Evolutionary conservation across 2,113 vertebrate genomes (phyloP).

Genomic region (Trichomycterus rosablanca): DNA sequence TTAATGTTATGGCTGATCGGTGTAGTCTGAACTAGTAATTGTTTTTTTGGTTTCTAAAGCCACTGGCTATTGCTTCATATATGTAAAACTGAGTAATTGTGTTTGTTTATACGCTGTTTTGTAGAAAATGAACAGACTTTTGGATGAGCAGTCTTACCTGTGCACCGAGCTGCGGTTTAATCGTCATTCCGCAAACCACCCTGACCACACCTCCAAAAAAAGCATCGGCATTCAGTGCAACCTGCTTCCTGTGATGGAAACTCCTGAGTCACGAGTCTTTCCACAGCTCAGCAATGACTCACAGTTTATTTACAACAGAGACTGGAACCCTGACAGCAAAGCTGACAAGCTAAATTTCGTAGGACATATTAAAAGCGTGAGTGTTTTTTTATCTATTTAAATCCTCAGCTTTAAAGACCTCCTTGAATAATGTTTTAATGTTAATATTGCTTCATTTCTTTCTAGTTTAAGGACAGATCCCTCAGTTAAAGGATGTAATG

Average conservation of each 20-base stretch:
- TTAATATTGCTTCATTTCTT: conserved; percentile 15
- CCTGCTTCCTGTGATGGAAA: conserved; percentile 38
- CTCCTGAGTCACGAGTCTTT: not conserved
- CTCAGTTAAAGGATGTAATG: conserved; percentile 49
- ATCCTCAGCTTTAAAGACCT: no score
- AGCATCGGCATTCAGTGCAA: conserved; percentile 58
- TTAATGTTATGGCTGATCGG: no score
- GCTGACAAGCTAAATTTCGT: conserved; percentile 55
- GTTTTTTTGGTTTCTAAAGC: no score
- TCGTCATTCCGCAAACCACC: no score
- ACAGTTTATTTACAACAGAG: not conserved
- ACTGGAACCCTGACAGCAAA: conserved; percentile 38
- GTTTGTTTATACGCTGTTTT: conserved; percentile 31
- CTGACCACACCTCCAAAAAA: conserved; percentile 15
- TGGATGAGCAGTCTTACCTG: conserved; percentile 69
- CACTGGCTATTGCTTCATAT: no score
- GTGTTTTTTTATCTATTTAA: conserved; percentile 13
- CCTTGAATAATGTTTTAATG: no score
- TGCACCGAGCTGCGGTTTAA: conserved; percentile 60
- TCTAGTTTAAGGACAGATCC: conserved; percentile 63
- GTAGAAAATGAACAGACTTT: conserved; percentile 75
- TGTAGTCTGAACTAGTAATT: no score
- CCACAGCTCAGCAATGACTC: conserved; percentile 11
- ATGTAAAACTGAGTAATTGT: no score
- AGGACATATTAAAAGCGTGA: conserved; percentile 59